Evolutionary conservation across 2,888 invertebrate species (phyloP).

Genomic region (Aphrophora alni): DNA sequence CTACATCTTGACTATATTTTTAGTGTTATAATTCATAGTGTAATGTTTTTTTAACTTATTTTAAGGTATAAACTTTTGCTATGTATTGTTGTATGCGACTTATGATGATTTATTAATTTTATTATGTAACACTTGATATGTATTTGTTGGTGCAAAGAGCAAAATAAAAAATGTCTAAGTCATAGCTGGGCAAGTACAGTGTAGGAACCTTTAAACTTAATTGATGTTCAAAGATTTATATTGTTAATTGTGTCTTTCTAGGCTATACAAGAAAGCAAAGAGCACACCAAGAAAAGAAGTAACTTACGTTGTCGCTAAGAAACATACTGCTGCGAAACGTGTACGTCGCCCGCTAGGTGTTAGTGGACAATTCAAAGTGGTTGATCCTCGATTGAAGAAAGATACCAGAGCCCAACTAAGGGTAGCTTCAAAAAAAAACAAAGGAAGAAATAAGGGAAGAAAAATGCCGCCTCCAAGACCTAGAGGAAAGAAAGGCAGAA

Average conservation of each 20-base stretch:
- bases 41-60: no score
- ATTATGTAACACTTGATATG: no score
- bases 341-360: slow-evolving; percentile 83
- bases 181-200: no score
- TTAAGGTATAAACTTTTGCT: no score
- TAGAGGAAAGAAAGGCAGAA: slow-evolving; percentile 27
- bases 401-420: slow-evolving; percentile 74
- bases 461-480: slow-evolving; percentile 51
- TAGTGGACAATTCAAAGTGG: slow-evolving; percentile 92
- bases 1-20: no score
- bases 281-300: slow-evolving; percentile 87
- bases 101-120: no score
- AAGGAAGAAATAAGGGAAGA: slow-evolving; percentile 56
- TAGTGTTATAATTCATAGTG: no score
- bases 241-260: slow-evolving; percentile 55
- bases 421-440: slow-evolving; percentile 53
- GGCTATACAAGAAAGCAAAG: slow-evolving; percentile 89
- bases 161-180: no score
- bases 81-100: no score
- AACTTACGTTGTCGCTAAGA: slow-evolving; percentile 94
- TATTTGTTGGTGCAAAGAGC: no score
- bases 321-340: slow-evolving; percentile 77
- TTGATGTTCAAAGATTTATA: neutral
- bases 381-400: slow-evolving; percentile 96
- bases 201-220: no score